Evolutionary conservation across 1,140 invertebrate species (phyloP).

Genomic region (Elymnias hypermnestra): DNA sequence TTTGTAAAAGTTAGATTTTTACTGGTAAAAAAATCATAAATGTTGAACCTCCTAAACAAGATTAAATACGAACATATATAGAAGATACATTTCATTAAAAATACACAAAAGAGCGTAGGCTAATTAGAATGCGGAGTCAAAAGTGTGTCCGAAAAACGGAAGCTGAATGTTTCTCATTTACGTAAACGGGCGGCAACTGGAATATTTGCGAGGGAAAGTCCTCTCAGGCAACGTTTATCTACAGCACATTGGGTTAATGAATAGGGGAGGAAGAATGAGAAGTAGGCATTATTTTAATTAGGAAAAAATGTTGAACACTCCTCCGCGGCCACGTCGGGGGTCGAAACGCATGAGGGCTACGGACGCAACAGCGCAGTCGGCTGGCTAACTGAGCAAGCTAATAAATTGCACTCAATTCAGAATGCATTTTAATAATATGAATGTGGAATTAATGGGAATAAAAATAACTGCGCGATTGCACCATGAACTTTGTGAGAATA

Average conservation of each 20-base stretch:
- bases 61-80: no score
- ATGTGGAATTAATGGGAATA: constrained; percentile 11
- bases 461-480: constrained; percentile 13
- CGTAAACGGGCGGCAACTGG: constrained; percentile 55
- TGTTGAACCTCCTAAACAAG: no score
- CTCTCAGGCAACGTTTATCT: constrained; percentile 69
- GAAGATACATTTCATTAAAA: constrained; percentile 26
- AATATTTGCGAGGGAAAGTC: constrained; percentile 65
- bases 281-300: constrained; percentile 75
- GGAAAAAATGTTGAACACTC: constrained; percentile 54
- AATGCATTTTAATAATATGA: constrained; percentile 25
- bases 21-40: no score
- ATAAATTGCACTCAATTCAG: constrained; percentile 36
- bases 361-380: constrained; percentile 24
- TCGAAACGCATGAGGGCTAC: constrained; percentile 27
- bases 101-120: constrained; percentile 32
- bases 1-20: no score
- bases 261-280: constrained; percentile 68
- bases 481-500: constrained; percentile 9
- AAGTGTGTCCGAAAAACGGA: constrained; percentile 49
- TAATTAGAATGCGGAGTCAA: constrained; percentile 48
- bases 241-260: constrained; percentile 72
- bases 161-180: constrained; percentile 56
- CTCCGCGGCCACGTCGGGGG: constrained; percentile 26
- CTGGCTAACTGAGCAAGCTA: constrained; percentile 33